Conservation (phyloP, 2,888 invertebrate genomes). For the Pyrocoelia pectoralis region DNA sequence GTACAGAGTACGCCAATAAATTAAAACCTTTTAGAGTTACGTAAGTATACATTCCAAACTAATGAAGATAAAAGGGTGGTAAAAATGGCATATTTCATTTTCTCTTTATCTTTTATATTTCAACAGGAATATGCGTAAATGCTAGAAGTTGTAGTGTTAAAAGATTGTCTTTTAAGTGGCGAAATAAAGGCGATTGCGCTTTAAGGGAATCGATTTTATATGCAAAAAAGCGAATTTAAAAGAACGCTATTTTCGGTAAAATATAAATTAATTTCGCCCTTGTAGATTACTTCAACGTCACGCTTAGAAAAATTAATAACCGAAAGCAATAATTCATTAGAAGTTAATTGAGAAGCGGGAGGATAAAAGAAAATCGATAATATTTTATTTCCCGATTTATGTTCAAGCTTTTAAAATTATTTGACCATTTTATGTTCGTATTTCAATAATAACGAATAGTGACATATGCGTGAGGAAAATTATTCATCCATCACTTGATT, state of each 20-base stretch:
- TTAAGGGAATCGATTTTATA: not conserved
- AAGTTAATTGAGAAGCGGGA: not conserved
- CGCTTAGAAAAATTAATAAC: not conserved
- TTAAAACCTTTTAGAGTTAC: no score
- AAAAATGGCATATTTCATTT: not conserved
- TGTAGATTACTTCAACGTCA: conserved; percentile 1
- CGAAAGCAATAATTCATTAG: not conserved
- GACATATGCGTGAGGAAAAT: no score
- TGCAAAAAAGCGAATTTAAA: not conserved
- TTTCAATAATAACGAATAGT: not conserved
- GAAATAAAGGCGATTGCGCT: not conserved
- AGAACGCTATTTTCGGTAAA: not conserved
- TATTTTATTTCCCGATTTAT: not conserved
- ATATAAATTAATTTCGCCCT: not conserved
- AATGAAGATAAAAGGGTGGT: no score
- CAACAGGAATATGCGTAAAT: not conserved
- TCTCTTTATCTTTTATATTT: not conserved
- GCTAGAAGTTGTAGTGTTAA: not conserved
- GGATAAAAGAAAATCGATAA: conserved; percentile 1
- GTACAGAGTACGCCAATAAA: no score
- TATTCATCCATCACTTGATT: no score
- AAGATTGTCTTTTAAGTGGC: not conserved
- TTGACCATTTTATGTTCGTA: not conserved
- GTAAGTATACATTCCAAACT: no score
- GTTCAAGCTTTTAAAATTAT: not conserved